Evolutionary conservation across 2,888 invertebrate genomes (phyloP), one percentile per base, ranked within the genome.

Genomic region (Pseudococcus jackbeardsleyi): DNA sequence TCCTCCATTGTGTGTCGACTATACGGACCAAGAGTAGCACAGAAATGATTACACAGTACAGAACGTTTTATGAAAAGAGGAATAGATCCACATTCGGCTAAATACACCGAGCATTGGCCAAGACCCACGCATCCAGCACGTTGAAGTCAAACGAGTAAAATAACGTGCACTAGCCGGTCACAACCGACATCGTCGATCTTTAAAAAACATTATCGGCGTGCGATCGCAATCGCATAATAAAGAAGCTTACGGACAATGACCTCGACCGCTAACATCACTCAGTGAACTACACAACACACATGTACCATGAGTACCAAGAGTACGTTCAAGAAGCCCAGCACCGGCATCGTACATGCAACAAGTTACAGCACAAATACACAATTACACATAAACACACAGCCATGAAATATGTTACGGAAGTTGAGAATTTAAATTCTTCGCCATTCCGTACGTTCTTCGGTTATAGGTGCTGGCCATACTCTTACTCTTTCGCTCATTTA

Each of bases 181-280:
- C 48, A 50, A 85, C 46, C 84, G 84, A 22, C 84, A 22, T 84
- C 84, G 54, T 39, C 77, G 26, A 77, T 77, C 39, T 77, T 39
- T 64, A 12, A 64, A 64, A 77, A 33, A 77, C 77, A 39, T 77
- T 77, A 85, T 85, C 84, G 84, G 33, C 84, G 84, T 26, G 54
- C 48, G 84, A 85, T 85, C 54, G 50, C 33, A 54, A 85, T 85
- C 48, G 46, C 84, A 85, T 85, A 85, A 85, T 50, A 85, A 85
- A 85, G 54, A 85, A 50, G 84, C 48, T 46, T 85, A 26, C 84
- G 84, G 54, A 85, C 84, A 50, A 85, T 85, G 84, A 85, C 84
- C 84, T 85, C 54, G 54, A 54, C 54, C 84, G 54, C 46, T 42
- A 48, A 84, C 84, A 48, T 85, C 54, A n/a, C 54, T 85, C 84